A percentile compares a stretch with the other conserved stretches of the same genome.
These are phyloP conservation scores for Diachasma alloeum DNA, from an alignment of 1,140 invertebrate genomes.

Conservation along the genomic window DNA sequence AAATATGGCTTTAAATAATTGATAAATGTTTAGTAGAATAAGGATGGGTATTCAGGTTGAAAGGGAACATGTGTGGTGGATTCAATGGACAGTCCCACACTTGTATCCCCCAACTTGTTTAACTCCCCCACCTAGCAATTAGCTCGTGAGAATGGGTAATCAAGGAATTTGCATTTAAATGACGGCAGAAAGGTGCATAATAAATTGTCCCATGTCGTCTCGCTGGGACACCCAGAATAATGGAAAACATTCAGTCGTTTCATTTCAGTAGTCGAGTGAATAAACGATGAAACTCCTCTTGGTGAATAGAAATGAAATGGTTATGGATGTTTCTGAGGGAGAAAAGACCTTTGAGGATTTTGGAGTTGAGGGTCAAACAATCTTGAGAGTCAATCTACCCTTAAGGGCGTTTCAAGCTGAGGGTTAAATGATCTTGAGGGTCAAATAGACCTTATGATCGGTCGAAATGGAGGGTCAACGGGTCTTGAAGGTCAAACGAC, in stretches of 20 bases:
- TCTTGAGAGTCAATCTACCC: too few relatives aligned
- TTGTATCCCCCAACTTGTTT: not conserved
- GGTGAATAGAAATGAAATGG: not conserved
- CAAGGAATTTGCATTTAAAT: slow-evolving; percentile 61
- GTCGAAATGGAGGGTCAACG: not conserved
- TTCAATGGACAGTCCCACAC: not conserved
- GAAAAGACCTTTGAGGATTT: not conserved
- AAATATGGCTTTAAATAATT: not conserved
- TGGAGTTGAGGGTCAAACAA: not conserved
- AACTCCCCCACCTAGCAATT: slow-evolving; percentile 51
- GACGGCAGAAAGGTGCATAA: slow-evolving; percentile 52
- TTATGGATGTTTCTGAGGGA: too few relatives aligned
- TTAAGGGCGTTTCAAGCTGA: too few relatives aligned
- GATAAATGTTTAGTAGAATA: not conserved
- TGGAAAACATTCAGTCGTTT: slow-evolving; percentile 30
- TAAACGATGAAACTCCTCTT: not conserved
- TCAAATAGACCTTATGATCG: too few relatives aligned
- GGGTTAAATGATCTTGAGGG: too few relatives aligned
- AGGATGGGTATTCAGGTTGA: not conserved
- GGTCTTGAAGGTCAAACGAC: too few relatives aligned
- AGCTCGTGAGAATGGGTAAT: slow-evolving; percentile 48
- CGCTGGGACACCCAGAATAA: slow-evolving; percentile 33
- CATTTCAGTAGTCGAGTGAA: slow-evolving; percentile 7
- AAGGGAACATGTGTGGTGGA: not conserved
- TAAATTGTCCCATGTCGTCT: slow-evolving; percentile 43